Base-by-base conservation (phyloP, 2,888 invertebrate species). In the Acleris literana region DNA sequence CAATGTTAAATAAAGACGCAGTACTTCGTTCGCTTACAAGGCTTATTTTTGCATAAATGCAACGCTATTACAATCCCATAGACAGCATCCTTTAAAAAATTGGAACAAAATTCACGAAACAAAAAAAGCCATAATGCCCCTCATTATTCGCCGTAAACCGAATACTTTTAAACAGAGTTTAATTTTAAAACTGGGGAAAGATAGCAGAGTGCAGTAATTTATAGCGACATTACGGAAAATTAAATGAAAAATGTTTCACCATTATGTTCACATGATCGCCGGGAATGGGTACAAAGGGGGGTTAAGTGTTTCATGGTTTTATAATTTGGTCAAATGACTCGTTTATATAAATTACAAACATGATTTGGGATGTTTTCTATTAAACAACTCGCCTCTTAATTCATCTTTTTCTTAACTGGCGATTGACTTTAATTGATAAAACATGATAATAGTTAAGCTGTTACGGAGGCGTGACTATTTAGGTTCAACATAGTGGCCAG, bases 171-270 rank as follows among this genome's bases (percentile, higher is more conserved):
- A 84, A 78, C 75, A 69, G 76, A 78, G 74, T 65, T 81, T 84
- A 81, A 86, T 81, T 84, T 83, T 72, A 76, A 82, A 84, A 83
- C 77, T 80, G 77, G 80, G 82, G 79, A 82, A 84, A 80, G 86
- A 86, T 87, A 86, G 81, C 80, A 75, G 73, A 76, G 76, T 74
- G 71, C 68, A 68, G 77, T 79, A 77, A 87, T 87, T 87, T 86
- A 87, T 82, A 83, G 75, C 77, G 79, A 83, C 86, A 85, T 86
- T 86, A 84, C 76, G 80, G 76, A 76, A 80, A 85, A 85, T 84
- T 84, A 84, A 85, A 86, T 86, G 83, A 86, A 85, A 80, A 84
- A 82, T 77, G 76, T 77, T 74, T 73, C 76, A 61, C 74, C 74
- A 76, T 68, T 64, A 66, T 64, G 59, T 60, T 62, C 71, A 71